Base-by-base conservation (phyloP, 1,140 invertebrate species). In the Pomacea maculata region DNA sequence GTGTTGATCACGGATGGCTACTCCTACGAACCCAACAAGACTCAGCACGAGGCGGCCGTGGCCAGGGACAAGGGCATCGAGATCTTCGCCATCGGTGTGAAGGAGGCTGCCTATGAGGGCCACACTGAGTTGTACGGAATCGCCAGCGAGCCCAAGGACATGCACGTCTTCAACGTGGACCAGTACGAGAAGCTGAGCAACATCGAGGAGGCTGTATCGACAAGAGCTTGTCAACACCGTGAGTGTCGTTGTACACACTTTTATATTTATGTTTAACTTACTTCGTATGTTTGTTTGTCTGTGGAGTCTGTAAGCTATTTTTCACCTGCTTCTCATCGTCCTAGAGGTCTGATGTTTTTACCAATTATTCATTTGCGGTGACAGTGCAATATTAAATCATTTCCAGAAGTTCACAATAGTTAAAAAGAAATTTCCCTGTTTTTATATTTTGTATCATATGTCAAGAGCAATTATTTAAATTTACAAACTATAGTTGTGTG, bases 1-100 rank as follows among this genome's bases (percentile, higher is more conserved):
- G 77, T 89, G 19, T 72, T 89, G 5, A 86, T 89, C 34, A 88
- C 87, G 1, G 88, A 89, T 52, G 88, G 88, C 17, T 80, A 76
- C 45, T 87, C 83, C 17, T 78, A 85, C 54, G 79, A 85, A 54
- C 17, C 70, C 5, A 82, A 75, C 61, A 61, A 78, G 55, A 87
- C 86, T 0, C 21, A 70, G 6, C 34, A 71, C 52, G 82, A 88
- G 75, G 85, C 86, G 1, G 80, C 83, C 1, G 54, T 84, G 2
- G 81, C 85, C 7, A 77, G 82, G 54, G 63, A 73, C 15, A 78
- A 80, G 11, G 83, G 81, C 19, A 85, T 88, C 67, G 80, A 86
- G 25, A 68, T 88, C 7, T 85, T 88, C 64, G 82, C 83, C 57
- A 84, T 88, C 11, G 85, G 85, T 9, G 86, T 88, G 12, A 86